Evolutionary conservation across 2,888 invertebrate species (phyloP).

Genomic region (Pyrocoelia pectoralis): DNA sequence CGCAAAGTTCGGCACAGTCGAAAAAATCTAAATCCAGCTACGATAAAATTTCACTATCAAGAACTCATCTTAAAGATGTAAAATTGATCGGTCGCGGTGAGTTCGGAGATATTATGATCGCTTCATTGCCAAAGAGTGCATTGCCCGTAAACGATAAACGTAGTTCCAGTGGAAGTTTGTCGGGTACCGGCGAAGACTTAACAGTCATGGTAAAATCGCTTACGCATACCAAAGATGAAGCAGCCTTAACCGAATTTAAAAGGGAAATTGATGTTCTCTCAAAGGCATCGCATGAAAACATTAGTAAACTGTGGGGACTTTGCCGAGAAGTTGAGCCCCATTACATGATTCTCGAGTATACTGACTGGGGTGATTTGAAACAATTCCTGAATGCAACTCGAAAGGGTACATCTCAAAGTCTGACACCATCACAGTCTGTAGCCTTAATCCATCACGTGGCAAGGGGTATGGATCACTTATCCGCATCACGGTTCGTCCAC

Average conservation of each 20-base stretch:
- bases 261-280: conserved; percentile 88
- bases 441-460: conserved; percentile 80
- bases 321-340: conserved; percentile 88
- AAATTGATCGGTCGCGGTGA: conserved; percentile 83
- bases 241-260: conserved; percentile 81
- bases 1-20: conserved; percentile 61
- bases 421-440: conserved; percentile 73
- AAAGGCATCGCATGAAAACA: conserved; percentile 82
- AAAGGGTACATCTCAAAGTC: conserved; percentile 64
- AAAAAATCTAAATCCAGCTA: conserved; percentile 71
- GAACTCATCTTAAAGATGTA: conserved; percentile 75
- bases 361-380: conserved; percentile 96
- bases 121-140: conserved; percentile 61
- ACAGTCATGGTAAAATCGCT: conserved; percentile 80
- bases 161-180: conserved; percentile 46
- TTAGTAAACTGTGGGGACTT: conserved; percentile 80
- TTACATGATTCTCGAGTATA: conserved; percentile 88
- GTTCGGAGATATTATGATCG: conserved; percentile 90
- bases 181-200: conserved; percentile 48
- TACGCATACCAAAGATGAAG: conserved; percentile 80
- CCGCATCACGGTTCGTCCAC: conserved; percentile 82
- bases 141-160: conserved; percentile 47
- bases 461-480: conserved; percentile 80
- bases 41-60: conserved; percentile 78
- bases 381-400: conserved; percentile 82